Percentiles rank a stretch among this genome's conserved stretches.
Conservation (phyloP, 2,888 invertebrate species). For the Tanaodytes sp. region DNA sequence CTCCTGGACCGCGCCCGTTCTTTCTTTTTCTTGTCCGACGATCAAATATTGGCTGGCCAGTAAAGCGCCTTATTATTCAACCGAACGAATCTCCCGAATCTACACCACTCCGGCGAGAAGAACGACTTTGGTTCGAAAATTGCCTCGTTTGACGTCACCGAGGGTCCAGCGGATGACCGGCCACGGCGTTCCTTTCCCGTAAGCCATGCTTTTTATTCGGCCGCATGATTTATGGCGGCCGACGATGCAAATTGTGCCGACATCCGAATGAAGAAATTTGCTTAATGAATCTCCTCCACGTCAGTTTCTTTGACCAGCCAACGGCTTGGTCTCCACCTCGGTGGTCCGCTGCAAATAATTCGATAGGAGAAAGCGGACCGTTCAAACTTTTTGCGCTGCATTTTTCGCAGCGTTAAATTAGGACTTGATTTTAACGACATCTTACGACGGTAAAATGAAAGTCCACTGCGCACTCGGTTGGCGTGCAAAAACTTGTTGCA, state of each 20-base stretch:
- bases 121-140: too few relatives aligned
- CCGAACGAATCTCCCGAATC: too few relatives aligned
- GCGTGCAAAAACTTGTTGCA: constrained; percentile 21
- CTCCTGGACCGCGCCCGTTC: constrained; percentile 10
- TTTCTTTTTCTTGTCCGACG: constrained; percentile 38
- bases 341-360: constrained; percentile 57
- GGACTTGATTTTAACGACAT: too few relatives aligned
- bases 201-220: too few relatives aligned
- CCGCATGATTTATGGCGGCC: constrained; percentile 59
- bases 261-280: constrained; percentile 54
- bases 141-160: background rate
- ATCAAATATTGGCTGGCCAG: constrained; percentile 38
- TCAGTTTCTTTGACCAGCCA: constrained; percentile 57
- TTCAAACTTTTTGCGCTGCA: constrained; percentile 18
- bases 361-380: constrained; percentile 41
- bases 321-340: constrained; percentile 58
- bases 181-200: too few relatives aligned
- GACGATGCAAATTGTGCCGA: constrained; percentile 60
- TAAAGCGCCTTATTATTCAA: background rate
- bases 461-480: too few relatives aligned
- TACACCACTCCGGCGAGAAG: too few relatives aligned
- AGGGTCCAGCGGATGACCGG: too few relatives aligned
- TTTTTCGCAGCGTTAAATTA: too few relatives aligned
- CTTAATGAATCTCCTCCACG: constrained; percentile 62
- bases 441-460: too few relatives aligned